These are phyloP conservation scores for Neodiprion pinetum DNA, from an alignment of 1,140 invertebrate genomes.

Conservation along the genomic window DNA sequence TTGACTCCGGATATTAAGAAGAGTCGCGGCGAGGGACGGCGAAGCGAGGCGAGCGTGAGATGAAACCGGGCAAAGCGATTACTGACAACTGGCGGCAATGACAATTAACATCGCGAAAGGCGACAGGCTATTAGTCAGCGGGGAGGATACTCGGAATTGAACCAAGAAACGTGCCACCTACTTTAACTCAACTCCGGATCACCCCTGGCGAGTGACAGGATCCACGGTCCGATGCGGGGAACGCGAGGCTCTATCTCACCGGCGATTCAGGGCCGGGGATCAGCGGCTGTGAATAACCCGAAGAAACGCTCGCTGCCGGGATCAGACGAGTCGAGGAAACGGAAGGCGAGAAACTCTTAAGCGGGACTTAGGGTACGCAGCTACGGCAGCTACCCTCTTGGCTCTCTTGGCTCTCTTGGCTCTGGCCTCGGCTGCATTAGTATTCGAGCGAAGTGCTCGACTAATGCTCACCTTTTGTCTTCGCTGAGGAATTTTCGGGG, in stretches of 20 bases:
- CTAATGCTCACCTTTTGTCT: conserved; percentile 51
- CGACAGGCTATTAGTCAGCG: neutral
- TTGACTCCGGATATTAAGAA: conserved; percentile 5
- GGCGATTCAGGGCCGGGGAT: no score
- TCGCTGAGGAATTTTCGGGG: conserved; percentile 8
- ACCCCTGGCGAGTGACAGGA: neutral
- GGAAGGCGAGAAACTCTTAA: neutral
- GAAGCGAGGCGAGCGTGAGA: neutral
- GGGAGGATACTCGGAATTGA: neutral
- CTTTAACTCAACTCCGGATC: neutral
- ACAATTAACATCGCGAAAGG: conserved; percentile 18
- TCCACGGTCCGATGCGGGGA: no score
- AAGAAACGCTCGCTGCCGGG: no score
- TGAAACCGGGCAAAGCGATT: conserved; percentile 19
- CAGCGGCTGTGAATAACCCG: no score
- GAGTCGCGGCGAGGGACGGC: neutral
- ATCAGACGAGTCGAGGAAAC: neutral
- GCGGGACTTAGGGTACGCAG: neutral
- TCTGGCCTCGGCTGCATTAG: conserved; percentile 33
- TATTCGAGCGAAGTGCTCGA: conserved; percentile 41
- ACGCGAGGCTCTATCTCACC: no score
- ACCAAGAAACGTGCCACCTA: neutral
- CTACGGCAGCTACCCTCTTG: no score
- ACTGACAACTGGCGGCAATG: conserved; percentile 21
- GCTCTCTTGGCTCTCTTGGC: no score